Conservation (phyloP, 2,888 invertebrate genomes). For the Hirtodrosophila cameraria region DNA sequence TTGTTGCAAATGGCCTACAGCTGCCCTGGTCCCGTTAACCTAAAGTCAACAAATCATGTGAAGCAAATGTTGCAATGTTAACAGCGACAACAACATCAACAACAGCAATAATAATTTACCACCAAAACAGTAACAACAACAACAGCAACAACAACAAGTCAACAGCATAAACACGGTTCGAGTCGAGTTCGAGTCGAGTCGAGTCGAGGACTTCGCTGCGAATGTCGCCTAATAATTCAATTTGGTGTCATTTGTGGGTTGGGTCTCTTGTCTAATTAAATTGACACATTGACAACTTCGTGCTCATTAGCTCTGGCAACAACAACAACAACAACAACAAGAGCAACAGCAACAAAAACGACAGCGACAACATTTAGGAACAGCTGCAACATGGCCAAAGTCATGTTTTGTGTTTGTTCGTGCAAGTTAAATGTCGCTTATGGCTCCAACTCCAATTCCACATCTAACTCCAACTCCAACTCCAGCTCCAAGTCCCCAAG, state of each 20-base stretch:
- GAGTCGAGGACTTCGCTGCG: slow-evolving; percentile 26
- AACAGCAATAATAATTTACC: slow-evolving; percentile 31
- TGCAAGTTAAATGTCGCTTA: slow-evolving; percentile 42
- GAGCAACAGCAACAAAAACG: slow-evolving; percentile 7
- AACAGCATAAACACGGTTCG: slow-evolving; percentile 21
- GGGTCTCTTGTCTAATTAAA: slow-evolving; percentile 81
- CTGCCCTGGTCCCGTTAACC: background rate
- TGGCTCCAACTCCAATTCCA: slow-evolving; percentile 5
- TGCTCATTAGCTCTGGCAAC: slow-evolving; percentile 74
- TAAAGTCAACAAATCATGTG: slow-evolving; percentile 51
- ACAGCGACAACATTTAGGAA: slow-evolving; percentile 9
- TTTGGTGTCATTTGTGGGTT: slow-evolving; percentile 67
- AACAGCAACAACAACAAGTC: slow-evolving; percentile 5
- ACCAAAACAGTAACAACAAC: slow-evolving; percentile 18
- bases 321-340: slow-evolving; percentile 33
- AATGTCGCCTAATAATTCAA: slow-evolving; percentile 79
- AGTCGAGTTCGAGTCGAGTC: too few species aligned
- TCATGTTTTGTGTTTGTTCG: slow-evolving; percentile 46
- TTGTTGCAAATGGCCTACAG: slow-evolving; percentile 11
- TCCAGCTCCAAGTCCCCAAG: too few species aligned
- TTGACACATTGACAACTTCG: slow-evolving; percentile 81
- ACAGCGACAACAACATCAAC: slow-evolving; percentile 43
- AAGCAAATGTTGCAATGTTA: slow-evolving; percentile 58
- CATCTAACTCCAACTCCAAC: too few species aligned
- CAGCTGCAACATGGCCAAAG: slow-evolving; percentile 34